These are phyloP conservation scores for Hirtodrosophila alboralis DNA, from an alignment of 2,888 invertebrate species.

Conservation along the genomic window DNA sequence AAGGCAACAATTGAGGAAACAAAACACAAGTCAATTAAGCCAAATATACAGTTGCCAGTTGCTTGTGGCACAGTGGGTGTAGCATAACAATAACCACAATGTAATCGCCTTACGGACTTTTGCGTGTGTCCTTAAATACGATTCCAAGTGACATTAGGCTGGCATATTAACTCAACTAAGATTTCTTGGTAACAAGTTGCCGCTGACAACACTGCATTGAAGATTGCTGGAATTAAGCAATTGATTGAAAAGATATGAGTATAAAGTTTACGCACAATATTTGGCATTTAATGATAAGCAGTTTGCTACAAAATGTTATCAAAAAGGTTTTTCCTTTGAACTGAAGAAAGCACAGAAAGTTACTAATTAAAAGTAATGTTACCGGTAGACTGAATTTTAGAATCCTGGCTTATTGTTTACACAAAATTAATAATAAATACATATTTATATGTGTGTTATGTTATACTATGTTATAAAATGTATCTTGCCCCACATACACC, in stretches of 20 bases:
- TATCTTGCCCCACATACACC: background rate
- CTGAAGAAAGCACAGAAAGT: background rate
- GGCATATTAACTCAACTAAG: slow-evolving; percentile 65
- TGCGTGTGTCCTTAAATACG: slow-evolving; percentile 39
- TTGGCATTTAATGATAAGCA: slow-evolving; percentile 7
- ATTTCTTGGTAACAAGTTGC: slow-evolving; percentile 62
- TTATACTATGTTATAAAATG: slow-evolving; percentile 7
- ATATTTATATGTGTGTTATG: slow-evolving; percentile 3
- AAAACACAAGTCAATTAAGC: slow-evolving; percentile 50
- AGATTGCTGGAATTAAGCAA: background rate
- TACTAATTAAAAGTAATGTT: slow-evolving; percentile 1
- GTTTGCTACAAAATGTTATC: slow-evolving; percentile 2
- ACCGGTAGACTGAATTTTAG: slow-evolving; percentile 28
- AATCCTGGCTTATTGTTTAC: slow-evolving; percentile 5
- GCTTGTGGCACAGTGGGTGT: slow-evolving; percentile 12
- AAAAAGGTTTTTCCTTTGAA: background rate
- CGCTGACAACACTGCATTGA: slow-evolving; percentile 5
- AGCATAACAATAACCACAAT: slow-evolving; percentile 27
- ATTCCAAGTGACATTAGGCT: slow-evolving; percentile 58
- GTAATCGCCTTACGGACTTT: slow-evolving; percentile 65
- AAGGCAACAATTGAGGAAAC: background rate
- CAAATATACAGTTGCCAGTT: slow-evolving; percentile 22
- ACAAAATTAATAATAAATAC: background rate
- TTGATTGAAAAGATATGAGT: background rate
- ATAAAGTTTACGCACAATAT: background rate